These are phyloP conservation scores for Choristoneura fumiferana DNA, from an alignment of 1,140 invertebrate genomes.

Conservation along the genomic window DNA sequence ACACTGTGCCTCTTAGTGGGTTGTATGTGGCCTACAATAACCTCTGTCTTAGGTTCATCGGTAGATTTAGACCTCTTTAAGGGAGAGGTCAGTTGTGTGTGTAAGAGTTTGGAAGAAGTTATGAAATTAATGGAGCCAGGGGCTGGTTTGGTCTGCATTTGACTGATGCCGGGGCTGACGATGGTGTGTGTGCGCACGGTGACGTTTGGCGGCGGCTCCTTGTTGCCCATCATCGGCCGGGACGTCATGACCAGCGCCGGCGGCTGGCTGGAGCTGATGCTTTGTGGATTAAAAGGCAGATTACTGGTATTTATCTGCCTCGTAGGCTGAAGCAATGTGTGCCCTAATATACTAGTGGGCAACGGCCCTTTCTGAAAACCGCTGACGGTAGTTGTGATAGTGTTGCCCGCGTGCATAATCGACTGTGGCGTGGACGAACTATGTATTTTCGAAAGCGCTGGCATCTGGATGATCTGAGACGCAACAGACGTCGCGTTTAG, in stretches of 20 bases:
- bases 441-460: slow-evolving; percentile 74
- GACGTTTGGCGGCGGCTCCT: slow-evolving; percentile 65
- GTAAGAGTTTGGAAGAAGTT: slow-evolving; percentile 73
- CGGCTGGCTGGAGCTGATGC: slow-evolving; percentile 74
- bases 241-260: slow-evolving; percentile 77
- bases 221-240: slow-evolving; percentile 59
- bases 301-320: slow-evolving; percentile 62
- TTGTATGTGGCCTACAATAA: slow-evolving; percentile 70
- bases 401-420: slow-evolving; percentile 63
- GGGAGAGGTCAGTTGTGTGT: slow-evolving; percentile 79
- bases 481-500: slow-evolving; percentile 42
- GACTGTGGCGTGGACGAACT: slow-evolving; percentile 44
- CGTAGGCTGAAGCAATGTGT: slow-evolving; percentile 69
- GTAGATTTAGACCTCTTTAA: slow-evolving; percentile 76
- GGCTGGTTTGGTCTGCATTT: slow-evolving; percentile 55
- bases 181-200: slow-evolving; percentile 68
- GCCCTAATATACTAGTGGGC: slow-evolving; percentile 72
- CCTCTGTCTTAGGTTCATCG: slow-evolving; percentile 76
- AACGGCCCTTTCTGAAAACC: slow-evolving; percentile 60
- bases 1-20: slow-evolving; percentile 73
- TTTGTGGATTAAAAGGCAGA: slow-evolving; percentile 75
- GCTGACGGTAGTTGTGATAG: slow-evolving; percentile 60
- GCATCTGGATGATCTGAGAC: slow-evolving; percentile 76
- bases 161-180: slow-evolving; percentile 52
- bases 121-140: slow-evolving; percentile 66